Evolutionary conservation across 2,113 vertebrate species (phyloP).

Genomic region (Rattus norvegicus): DNA sequence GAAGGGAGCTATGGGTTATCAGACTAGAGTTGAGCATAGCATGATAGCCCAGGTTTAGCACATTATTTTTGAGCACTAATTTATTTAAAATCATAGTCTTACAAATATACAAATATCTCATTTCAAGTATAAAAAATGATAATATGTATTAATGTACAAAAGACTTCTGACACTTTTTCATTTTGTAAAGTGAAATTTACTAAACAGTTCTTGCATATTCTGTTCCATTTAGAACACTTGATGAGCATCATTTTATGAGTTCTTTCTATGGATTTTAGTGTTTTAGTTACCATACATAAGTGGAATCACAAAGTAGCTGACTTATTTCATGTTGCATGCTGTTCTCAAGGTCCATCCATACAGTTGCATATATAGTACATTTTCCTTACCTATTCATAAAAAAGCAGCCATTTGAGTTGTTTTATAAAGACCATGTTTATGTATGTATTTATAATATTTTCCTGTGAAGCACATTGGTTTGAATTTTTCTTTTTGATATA

Average conservation of each 20-base stretch:
- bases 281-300: background rate
- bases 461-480: background rate
- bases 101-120: background rate
- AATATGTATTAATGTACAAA: background rate
- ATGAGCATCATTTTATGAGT: background rate
- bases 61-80: background rate
- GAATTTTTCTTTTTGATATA: background rate
- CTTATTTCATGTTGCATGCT: background rate
- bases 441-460: background rate
- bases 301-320: background rate
- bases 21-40: background rate
- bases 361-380: background rate
- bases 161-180: background rate
- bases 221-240: background rate
- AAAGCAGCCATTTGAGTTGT: background rate
- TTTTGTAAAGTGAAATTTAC: background rate
- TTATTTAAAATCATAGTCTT: background rate
- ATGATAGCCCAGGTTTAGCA: background rate
- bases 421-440: background rate
- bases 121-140: conserved; percentile 1
- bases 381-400: background rate
- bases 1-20: background rate
- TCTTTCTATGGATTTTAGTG: background rate
- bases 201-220: background rate
- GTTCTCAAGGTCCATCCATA: background rate